phyloP scores from a whole-genome alignment of 1,140 invertebrate species.

The Pseudomyrmex cubaensis region DNA sequence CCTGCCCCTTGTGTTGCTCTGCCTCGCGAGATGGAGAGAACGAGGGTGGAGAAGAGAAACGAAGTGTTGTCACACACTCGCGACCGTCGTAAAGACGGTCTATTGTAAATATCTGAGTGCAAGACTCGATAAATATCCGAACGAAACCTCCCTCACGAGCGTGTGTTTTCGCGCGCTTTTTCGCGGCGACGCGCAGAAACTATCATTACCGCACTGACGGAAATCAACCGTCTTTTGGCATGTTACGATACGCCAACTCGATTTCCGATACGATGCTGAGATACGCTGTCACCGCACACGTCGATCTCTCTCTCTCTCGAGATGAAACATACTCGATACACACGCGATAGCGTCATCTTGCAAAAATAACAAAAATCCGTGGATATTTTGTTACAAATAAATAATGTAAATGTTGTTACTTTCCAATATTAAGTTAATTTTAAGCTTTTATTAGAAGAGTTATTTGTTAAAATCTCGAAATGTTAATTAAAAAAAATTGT shows the following conservation, averaged over 20 bases:
- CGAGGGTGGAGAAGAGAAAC: conserved; percentile 6
- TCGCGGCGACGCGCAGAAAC: background rate
- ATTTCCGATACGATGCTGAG: conserved; percentile 22
- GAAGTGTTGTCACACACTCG: conserved; percentile 16
- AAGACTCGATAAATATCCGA: conserved; percentile 22
- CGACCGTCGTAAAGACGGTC: background rate
- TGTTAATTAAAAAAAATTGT: too few relatives aligned
- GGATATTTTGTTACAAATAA: too few relatives aligned
- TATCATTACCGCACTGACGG: background rate
- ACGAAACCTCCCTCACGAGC: conserved; percentile 5
- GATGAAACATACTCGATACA: background rate
- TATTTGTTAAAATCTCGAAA: too few relatives aligned
- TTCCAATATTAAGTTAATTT: too few relatives aligned
- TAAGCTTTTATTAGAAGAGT: too few relatives aligned
- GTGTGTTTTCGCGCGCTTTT: too few relatives aligned
- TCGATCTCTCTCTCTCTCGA: background rate
- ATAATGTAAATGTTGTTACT: too few relatives aligned
- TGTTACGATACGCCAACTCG: conserved; percentile 14
- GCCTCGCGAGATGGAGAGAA: conserved; percentile 28
- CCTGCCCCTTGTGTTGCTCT: conserved; percentile 25
- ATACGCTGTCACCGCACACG: too few relatives aligned
- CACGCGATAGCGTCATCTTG: background rate
- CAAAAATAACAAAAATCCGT: background rate
- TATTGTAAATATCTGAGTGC: conserved; percentile 30
- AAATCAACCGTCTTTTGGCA: conserved; percentile 38